phyloP scores from a whole-genome alignment of 2,888 invertebrate species.

The Lucinisca nassula region DNA sequence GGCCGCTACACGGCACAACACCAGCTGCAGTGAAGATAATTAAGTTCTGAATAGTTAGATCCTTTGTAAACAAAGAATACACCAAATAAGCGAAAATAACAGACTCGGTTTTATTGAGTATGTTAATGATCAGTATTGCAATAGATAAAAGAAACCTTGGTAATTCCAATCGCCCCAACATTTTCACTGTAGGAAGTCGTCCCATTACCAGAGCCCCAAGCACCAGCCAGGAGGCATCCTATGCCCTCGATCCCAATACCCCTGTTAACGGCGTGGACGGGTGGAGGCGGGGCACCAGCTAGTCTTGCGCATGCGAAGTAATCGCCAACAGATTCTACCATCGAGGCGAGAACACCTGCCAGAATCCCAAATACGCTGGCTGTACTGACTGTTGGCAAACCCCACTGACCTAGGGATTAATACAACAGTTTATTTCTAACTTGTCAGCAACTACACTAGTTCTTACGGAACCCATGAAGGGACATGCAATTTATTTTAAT shows the following conservation, averaged over 20 bases:
- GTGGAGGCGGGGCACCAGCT: slow-evolving; percentile 93
- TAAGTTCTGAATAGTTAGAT: no score
- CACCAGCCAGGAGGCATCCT: slow-evolving; percentile 94
- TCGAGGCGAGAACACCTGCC: slow-evolving; percentile 87
- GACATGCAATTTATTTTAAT: no score
- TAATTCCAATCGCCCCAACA: slow-evolving; percentile 96
- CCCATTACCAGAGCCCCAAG: slow-evolving; percentile 95
- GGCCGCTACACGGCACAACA: no score
- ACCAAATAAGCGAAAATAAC: no score
- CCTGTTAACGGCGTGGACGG: slow-evolving; percentile 95
- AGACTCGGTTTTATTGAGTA: no score
- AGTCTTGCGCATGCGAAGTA: slow-evolving; percentile 94
- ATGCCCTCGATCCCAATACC: slow-evolving; percentile 94
- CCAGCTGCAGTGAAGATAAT: no score
- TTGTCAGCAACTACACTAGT: no score
- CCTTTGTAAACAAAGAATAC: no score
- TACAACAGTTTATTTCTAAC: no score
- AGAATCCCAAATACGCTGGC: slow-evolving; percentile 80
- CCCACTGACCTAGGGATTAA: slow-evolving; percentile 81
- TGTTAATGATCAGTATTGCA: no score
- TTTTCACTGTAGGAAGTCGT: slow-evolving; percentile 96
- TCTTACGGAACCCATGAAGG: no score
- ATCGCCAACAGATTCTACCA: slow-evolving; percentile 91
- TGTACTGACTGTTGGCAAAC: slow-evolving; percentile 76
- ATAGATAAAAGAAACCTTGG: slow-evolving; percentile 93